Base-by-base conservation (phyloP, 1,140 invertebrate genomes). In the Megathymus violae region DNA sequence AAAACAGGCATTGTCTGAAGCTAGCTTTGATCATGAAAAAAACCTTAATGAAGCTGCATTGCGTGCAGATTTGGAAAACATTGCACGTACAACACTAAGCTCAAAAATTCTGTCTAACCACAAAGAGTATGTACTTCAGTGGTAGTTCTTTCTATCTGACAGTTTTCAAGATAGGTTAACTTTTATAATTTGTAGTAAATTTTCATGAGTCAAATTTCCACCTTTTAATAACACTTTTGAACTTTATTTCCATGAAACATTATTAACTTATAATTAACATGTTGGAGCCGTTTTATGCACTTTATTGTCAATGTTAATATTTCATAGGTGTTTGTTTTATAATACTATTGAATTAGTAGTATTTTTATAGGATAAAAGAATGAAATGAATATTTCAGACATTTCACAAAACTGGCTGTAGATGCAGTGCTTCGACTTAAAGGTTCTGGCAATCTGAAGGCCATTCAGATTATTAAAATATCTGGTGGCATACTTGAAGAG, bases 101-200 rank as follows among this genome's bases (percentile, higher is more conserved):
- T 99, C 98, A 0, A 99, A 99, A 92, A 99, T 99, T 88, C 92
- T 99, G 0, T 96, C 97, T 46, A 98, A 99, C 78, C 97, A 99
- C 82, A 99, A 99, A 92, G 98, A 99, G 75, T 92, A 36, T 51
- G 22, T 52, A 17, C n/a, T n/a, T n/a, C n/a, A n/a, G n/a, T n/a
- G n/a, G n/a, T n/a, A n/a, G n/a, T n/a, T n/a, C n/a, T n/a, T n/a
- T n/a, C n/a, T n/a, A n/a, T n/a, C n/a, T n/a, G n/a, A n/a, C n/a
- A n/a, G n/a, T n/a, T n/a, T n/a, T n/a, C n/a, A n/a, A n/a, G n/a
- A n/a, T n/a, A n/a, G n/a, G n/a, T n/a, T n/a, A n/a, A n/a, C n/a
- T n/a, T n/a, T n/a, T n/a, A n/a, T n/a, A n/a, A n/a, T n/a, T n/a
- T n/a, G n/a, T n/a, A n/a, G n/a, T n/a, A n/a, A n/a, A n/a, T n/a